Percentiles rank a stretch among this genome's conserved stretches.
Evolutionary conservation across 2,888 invertebrate species (phyloP).

Genomic region (Tipula lateralis): DNA sequence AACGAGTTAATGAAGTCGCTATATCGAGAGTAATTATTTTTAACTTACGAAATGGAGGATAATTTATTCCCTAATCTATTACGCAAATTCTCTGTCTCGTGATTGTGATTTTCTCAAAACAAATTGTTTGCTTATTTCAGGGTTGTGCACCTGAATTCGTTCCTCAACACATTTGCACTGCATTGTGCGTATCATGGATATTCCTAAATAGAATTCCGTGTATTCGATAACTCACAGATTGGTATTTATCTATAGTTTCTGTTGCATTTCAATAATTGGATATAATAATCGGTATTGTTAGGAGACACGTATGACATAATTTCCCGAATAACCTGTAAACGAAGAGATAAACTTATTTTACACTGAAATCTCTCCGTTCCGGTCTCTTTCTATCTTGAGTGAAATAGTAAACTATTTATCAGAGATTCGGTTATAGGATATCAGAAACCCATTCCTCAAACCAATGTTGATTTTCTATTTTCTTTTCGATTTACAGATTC

Average conservation of each 20-base stretch:
- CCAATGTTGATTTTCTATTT: background rate
- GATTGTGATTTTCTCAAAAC: background rate
- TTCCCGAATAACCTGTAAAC: background rate
- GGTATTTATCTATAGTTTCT: background rate
- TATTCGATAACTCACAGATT: background rate
- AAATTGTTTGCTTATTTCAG: background rate
- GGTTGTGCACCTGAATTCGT: background rate
- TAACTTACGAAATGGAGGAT: background rate
- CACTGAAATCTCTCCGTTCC: too few species aligned
- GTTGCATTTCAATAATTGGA: background rate
- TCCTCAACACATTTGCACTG: too few species aligned
- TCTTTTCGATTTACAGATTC: constrained; percentile 39
- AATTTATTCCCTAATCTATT: background rate
- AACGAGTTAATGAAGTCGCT: background rate
- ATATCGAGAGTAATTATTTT: background rate
- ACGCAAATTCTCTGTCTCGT: background rate
- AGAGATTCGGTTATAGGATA: too few species aligned
- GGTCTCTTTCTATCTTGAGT: too few species aligned
- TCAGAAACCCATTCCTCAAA: too few species aligned
- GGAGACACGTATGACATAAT: too few species aligned
- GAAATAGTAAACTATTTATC: too few species aligned
- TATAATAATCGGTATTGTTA: too few species aligned
- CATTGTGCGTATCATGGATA: background rate
- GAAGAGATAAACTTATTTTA: background rate
- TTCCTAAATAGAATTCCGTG: background rate